Conservation (phyloP, 1,140 invertebrate genomes). For the Eufriesea mexicana region DNA sequence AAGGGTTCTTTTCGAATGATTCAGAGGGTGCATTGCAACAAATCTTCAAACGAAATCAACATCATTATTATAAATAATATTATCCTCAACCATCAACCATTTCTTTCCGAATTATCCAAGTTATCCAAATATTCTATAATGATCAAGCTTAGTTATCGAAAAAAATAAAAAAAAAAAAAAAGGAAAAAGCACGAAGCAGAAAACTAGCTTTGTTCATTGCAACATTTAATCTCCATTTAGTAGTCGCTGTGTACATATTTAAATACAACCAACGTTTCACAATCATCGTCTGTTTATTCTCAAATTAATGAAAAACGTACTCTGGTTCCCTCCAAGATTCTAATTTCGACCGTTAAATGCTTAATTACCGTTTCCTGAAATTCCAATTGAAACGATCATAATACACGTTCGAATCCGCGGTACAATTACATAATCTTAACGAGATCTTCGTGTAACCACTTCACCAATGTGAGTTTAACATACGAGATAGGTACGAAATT, state of each 20-base stretch:
- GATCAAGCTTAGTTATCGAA: background rate
- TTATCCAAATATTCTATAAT: too few species aligned
- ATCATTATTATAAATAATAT: too few species aligned
- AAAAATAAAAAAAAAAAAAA: too few species aligned
- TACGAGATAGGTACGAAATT: background rate
- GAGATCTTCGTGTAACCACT: background rate
- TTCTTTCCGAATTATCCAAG: too few species aligned
- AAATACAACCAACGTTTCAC: conserved; percentile 7
- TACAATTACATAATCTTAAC: background rate
- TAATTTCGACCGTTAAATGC: background rate
- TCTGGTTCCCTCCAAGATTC: background rate
- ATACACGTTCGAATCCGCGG: too few species aligned
- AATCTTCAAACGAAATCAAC: too few species aligned
- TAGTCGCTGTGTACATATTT: background rate
- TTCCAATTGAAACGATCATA: background rate
- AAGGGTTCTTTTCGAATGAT: too few species aligned
- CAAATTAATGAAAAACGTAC: background rate
- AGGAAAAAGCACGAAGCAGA: background rate
- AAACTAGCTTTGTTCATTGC: background rate
- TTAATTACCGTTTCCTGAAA: too few species aligned
- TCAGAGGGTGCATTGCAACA: too few species aligned
- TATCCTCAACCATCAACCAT: too few species aligned
- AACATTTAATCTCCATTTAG: background rate
- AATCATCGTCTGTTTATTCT: conserved; percentile 5
- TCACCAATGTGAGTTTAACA: background rate